Base-by-base conservation (phyloP, 2,888 invertebrate genomes). In the Stenodera caucasica region DNA sequence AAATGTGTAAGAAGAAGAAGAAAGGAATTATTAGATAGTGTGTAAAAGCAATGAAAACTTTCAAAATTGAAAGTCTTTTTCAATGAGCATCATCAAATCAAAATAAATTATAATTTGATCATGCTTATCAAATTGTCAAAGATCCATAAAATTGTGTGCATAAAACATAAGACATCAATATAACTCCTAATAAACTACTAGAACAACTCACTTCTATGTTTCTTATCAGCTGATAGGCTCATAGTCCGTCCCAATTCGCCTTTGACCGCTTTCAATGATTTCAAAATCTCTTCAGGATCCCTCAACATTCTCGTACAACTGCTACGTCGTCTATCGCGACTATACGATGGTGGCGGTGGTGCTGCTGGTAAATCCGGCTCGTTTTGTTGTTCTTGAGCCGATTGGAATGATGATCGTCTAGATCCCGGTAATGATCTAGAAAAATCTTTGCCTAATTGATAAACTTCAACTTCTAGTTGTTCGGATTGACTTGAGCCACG, bases 401-500 rank as follows among this genome's bases (percentile, higher is more conserved):
- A 85, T 71, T 93, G 92, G 78, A 94, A 93, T 21, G 92, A 93
- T 32, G 92, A 92, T 55, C 93, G 85, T 58, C 93, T 84, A 12
- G 92, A 93, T 8, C 93, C 93, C 0, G 94, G 94, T 70, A 94
- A 81, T 4, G 93, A 93, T 72, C 91, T 86, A 21, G 93, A 93
- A 79, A 92, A 92, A 80, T 93, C 93, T 78, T 91, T 91, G 61
- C 88, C 91, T 53, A 94, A 84, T 77, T 94, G 90, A 80, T 94
- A 93, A 9, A 90, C 89, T 57, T 77, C 75, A 54, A 90, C 89
- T 77, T 94, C 93, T 53, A 93, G 82, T 55, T 92, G 91, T 77
- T 94, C 94, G 0, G 93, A 94, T 77, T 94, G 93, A 45, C 92
- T 92, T n/a, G 93, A 94, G 35, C 94, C 94, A 32, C 94, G 86